Evolutionary conservation across 1,140 invertebrate genomes (phyloP), one percentile per base, ranked within the genome.

Genomic region (Drosophila grimshawi): DNA sequence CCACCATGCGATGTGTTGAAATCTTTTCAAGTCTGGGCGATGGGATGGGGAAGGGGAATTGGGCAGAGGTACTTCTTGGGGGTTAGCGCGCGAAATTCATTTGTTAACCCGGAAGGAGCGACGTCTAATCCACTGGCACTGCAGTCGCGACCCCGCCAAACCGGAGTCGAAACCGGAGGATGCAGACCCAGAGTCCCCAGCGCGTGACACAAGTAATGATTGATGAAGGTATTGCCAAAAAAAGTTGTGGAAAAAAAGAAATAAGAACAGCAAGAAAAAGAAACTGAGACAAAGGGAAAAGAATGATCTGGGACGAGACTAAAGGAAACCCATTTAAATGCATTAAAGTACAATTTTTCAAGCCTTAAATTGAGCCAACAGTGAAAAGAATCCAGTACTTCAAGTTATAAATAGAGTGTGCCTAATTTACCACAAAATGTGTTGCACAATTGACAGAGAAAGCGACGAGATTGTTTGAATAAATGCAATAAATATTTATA

Each of bases 91-190:
- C 82, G 82, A 82, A 86, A 86, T 86, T 86, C 82, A 88, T 86
- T 86, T 86, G 83, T 86, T 86, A 86, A 88, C 80, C 79, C 82
- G 83, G 80, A 86, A 88, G 73, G 79, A 80, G 86, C 65, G 71
- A 60, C 81, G 76, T 86, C 83, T 86, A 88, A 88, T 86, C 83
- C 82, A 86, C 78, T 78, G 81, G 63, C 82, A 78, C 66, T 86
- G 81, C 82, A 85, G 68, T 79, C 81, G 81, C 72, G 73, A 77
- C 68, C 77, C 77, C 77, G 62, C 78, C 74, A 74, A 66, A 51
- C 49, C 33, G 52, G 51, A 63, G 60, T 61, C 59, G 46, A 45
- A 32, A 8, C 27, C 43, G 63, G 56, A 48, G 69, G 69, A 66
- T 72, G 69, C 69, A 73, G 64, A 68, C 71, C 65, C 66, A 61